Percentiles rank a stretch among this genome's conserved stretches.
Evolutionary conservation across 2,888 invertebrate species (phyloP).

Genomic region (Sinhomidia bicolor): DNA sequence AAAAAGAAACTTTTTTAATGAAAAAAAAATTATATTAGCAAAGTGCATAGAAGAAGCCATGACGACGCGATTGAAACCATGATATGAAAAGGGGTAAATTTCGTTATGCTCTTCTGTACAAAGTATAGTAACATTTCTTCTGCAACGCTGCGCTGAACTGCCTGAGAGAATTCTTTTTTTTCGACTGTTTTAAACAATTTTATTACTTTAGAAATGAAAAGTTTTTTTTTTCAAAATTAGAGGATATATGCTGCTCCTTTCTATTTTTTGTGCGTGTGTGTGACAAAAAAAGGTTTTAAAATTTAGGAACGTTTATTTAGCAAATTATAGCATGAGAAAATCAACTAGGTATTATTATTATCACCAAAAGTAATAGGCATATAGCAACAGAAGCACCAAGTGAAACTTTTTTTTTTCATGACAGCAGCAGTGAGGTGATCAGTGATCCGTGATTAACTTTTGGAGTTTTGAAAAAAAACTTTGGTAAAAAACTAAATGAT

Average conservation of each 20-base stretch:
- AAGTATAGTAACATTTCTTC: too few species aligned
- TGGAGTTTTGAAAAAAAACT: not conserved
- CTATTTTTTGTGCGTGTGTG: slow-evolving; percentile 9
- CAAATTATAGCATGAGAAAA: not conserved
- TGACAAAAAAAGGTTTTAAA: not conserved
- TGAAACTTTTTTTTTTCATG: slow-evolving; percentile 36
- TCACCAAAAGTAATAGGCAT: too few species aligned
- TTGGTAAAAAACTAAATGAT: too few species aligned
- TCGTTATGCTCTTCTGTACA: not conserved
- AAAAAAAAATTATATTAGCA: too few species aligned
- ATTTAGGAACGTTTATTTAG: not conserved
- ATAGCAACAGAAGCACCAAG: not conserved
- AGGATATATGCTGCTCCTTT: not conserved
- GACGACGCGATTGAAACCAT: not conserved
- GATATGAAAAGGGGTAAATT: not conserved
- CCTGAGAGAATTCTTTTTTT: not conserved
- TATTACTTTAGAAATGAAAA: too few species aligned
- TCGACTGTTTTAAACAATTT: too few species aligned
- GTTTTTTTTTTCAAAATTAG: too few species aligned
- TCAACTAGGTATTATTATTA: not conserved
- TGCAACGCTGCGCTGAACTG: not conserved
- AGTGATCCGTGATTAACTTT: slow-evolving; percentile 7
- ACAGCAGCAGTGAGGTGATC: not conserved
- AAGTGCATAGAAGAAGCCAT: not conserved
- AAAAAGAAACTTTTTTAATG: not conserved